These are phyloP conservation scores for Budorcas taxicolor DNA, from an alignment of 2,113 vertebrate species.

Conservation along the genomic window DNA sequence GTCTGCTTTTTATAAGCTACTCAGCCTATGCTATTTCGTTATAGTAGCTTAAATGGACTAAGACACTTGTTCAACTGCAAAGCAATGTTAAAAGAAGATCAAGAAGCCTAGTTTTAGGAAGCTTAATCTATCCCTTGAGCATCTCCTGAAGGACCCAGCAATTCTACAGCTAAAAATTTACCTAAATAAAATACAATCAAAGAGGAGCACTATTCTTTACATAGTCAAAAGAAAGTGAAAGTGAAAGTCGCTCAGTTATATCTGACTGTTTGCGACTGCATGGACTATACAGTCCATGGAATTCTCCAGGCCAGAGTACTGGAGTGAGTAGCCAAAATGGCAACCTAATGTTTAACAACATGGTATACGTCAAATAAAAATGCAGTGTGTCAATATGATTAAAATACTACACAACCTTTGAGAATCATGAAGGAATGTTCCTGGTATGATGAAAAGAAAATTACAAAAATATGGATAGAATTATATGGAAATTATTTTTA, in stretches of 20 bases:
- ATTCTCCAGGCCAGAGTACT: background rate
- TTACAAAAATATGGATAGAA: background rate
- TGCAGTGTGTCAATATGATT: background rate
- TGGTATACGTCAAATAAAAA: background rate
- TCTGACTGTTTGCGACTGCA: background rate
- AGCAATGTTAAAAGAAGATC: conserved; percentile 16
- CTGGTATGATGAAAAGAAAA: background rate
- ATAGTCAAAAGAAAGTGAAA: background rate
- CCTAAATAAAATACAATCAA: background rate
- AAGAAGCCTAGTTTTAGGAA: background rate
- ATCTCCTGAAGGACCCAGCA: background rate
- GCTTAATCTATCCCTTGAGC: background rate
- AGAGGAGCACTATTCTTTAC: background rate
- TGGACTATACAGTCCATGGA: background rate
- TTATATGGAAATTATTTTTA: background rate
- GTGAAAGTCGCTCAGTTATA: background rate
- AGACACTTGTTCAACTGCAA: background rate
- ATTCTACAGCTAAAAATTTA: background rate
- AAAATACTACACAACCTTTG: background rate
- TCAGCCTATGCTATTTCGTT: background rate
- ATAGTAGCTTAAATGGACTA: background rate
- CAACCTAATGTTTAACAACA: background rate
- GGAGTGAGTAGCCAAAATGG: background rate
- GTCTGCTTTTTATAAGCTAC: background rate
- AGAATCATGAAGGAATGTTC: background rate